Evolutionary conservation across 1,140 invertebrate species (phyloP).

Genomic region (Dreissena polymorpha): DNA sequence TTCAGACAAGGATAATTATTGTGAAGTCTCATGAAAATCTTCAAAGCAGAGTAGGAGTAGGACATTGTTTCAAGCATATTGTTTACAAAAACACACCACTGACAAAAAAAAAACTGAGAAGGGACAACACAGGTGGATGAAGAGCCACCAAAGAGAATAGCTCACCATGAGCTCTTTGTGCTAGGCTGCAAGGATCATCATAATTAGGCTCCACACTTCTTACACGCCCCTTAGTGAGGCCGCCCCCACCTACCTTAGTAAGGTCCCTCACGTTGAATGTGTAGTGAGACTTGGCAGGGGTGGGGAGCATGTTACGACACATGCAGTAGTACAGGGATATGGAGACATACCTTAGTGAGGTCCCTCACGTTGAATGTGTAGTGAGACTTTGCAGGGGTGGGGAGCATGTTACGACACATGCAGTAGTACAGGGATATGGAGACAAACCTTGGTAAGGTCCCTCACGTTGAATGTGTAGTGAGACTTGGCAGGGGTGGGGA

Average conservation of each 20-base stretch:
- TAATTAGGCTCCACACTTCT: too few relatives aligned
- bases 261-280: conserved; percentile 92
- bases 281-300: conserved; percentile 89
- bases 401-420: conserved; percentile 70
- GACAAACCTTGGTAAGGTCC: conserved; percentile 88
- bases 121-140: too few relatives aligned
- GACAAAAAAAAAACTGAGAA: too few relatives aligned
- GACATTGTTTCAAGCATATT: too few relatives aligned
- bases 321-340: background rate
- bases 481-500: conserved; percentile 84
- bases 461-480: conserved; percentile 94
- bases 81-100: too few relatives aligned
- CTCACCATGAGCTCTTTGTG: too few relatives aligned
- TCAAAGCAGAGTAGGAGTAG: too few relatives aligned
- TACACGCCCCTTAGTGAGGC: too few relatives aligned
- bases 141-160: too few relatives aligned
- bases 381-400: conserved; percentile 87
- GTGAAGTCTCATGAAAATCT: too few relatives aligned
- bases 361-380: conserved; percentile 93
- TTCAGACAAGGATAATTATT: too few relatives aligned
- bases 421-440: background rate
- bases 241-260: conserved; percentile 85
- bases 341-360: conserved; percentile 86
- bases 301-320: conserved; percentile 74
- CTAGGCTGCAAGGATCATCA: too few relatives aligned